phyloP scores from a whole-genome alignment of 2,113 vertebrate species.

The Atractosteus spatula region DNA sequence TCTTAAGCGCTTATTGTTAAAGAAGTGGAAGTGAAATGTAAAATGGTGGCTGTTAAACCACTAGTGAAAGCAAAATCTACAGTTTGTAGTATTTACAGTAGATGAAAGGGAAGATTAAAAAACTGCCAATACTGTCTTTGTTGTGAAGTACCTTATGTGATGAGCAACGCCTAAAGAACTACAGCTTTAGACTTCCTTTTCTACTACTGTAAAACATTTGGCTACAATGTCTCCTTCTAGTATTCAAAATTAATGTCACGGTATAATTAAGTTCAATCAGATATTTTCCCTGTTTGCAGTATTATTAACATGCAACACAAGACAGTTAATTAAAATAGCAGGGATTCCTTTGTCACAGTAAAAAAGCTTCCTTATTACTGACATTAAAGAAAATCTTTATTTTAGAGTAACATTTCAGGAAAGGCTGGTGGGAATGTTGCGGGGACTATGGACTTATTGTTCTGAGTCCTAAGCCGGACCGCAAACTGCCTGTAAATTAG shows the following conservation, averaged over 20 bases:
- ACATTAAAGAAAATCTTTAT: conserved; percentile 38
- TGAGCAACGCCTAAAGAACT: too few relatives aligned
- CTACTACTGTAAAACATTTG: too few relatives aligned
- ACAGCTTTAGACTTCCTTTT: too few relatives aligned
- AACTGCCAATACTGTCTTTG: too few relatives aligned
- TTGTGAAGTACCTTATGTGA: too few relatives aligned
- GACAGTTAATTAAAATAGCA: not conserved
- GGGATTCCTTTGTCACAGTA: conserved; percentile 15
- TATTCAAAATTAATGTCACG: conserved; percentile 20
- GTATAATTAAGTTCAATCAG: conserved; percentile 14
- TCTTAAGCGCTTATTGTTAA: too few relatives aligned
- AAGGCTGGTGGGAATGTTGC: conserved; percentile 32
- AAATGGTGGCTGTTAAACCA: too few relatives aligned
- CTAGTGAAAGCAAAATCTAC: too few relatives aligned
- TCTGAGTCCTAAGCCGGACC: conserved; percentile 8
- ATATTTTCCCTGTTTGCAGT: conserved; percentile 25
- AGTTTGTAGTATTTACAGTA: too few relatives aligned
- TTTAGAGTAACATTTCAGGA: conserved; percentile 32
- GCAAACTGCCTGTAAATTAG: conserved; percentile 29
- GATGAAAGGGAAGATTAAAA: too few relatives aligned
- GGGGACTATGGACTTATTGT: conserved; percentile 45
- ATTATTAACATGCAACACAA: conserved; percentile 5
- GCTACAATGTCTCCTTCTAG: too few relatives aligned
- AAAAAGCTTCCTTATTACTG: conserved; percentile 35
- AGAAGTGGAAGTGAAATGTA: too few relatives aligned